phyloP scores from a whole-genome alignment of 2,113 vertebrate species.

The Otus sunia region DNA sequence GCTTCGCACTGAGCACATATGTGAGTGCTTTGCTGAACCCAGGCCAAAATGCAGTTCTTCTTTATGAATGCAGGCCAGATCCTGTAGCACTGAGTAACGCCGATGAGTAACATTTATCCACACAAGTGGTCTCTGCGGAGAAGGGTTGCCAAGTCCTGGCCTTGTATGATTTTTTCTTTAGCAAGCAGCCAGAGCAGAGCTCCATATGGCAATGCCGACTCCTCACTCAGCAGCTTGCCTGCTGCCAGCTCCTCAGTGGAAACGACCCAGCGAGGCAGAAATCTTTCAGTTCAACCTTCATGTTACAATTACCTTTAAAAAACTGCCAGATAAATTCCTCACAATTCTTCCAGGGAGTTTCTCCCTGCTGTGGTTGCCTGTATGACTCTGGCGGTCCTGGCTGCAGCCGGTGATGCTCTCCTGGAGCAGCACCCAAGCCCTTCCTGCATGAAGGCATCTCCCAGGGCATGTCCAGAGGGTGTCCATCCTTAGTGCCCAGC shows the following conservation, averaged over 20 bases:
- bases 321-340: slow-evolving; percentile 18
- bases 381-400: accelerated
- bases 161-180: background rate
- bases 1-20: background rate
- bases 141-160: slow-evolving; percentile 49
- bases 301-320: background rate
- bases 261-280: background rate
- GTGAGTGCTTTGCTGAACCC: background rate
- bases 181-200: slow-evolving; percentile 27
- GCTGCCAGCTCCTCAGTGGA: slow-evolving; percentile 17
- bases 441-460: background rate
- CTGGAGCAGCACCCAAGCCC: background rate
- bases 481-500: background rate
- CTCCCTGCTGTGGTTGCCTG: background rate
- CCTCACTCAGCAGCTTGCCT: slow-evolving; percentile 58
- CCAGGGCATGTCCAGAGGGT: background rate
- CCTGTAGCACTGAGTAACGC: background rate
- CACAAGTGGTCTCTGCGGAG: background rate
- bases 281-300: background rate
- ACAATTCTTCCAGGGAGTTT: background rate
- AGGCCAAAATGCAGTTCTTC: background rate
- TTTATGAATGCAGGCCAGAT: background rate
- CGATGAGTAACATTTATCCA: background rate
- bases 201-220: slow-evolving; percentile 54
- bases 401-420: accelerated